Conservation (phyloP, 2,888 invertebrate genomes). For the Punctoribates punctum region DNA sequence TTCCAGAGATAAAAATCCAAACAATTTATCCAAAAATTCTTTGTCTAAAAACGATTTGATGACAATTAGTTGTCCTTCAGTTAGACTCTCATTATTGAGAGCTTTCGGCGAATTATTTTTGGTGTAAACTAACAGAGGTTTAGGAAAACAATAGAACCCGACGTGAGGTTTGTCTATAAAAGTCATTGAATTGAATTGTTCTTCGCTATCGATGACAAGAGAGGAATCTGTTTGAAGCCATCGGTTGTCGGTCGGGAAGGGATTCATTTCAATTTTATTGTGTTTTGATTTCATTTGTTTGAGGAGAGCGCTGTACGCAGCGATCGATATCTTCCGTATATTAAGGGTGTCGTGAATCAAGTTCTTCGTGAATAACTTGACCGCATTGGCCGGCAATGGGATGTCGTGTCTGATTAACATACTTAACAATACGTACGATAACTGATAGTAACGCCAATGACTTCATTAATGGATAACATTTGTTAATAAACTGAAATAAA, state of each 20-base stretch:
- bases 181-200: constrained; percentile 70
- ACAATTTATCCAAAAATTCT: constrained; percentile 65
- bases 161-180: constrained; percentile 66
- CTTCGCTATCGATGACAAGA: constrained; percentile 61
- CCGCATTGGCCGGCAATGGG: constrained; percentile 62
- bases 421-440: constrained; percentile 69
- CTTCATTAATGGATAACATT: neutral
- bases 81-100: constrained; percentile 59
- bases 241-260: constrained; percentile 50
- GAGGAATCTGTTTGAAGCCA: constrained; percentile 69
- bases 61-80: constrained; percentile 63
- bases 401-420: constrained; percentile 69
- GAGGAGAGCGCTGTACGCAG: constrained; percentile 63
- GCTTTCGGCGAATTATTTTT: constrained; percentile 54
- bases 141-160: constrained; percentile 60
- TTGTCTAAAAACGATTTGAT: constrained; percentile 65
- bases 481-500: neutral
- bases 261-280: constrained; percentile 62
- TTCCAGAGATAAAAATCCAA: constrained; percentile 71
- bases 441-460: constrained; percentile 76
- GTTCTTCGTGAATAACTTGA: constrained; percentile 63
- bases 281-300: constrained; percentile 69
- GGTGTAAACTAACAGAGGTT: constrained; percentile 61
- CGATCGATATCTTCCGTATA: constrained; percentile 69
- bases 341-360: constrained; percentile 72